A percentile compares a stretch with the other conserved stretches of the same genome.
Evolutionary conservation across 1,140 invertebrate genomes (phyloP).

Genomic region (Polypedilum vanderplanki): DNA sequence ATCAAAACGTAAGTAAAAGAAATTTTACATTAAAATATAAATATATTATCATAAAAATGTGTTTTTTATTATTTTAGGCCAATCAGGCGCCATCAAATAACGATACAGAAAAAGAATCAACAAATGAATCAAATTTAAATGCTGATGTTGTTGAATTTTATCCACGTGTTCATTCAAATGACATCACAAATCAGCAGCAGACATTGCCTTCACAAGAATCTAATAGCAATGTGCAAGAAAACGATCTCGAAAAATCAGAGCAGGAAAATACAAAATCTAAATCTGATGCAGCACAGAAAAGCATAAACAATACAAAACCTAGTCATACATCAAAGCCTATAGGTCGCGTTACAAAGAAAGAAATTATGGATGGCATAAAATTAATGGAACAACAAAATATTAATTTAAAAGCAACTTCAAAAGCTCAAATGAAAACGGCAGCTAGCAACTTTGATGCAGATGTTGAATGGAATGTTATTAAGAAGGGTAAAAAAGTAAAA

Average conservation of each 20-base stretch:
- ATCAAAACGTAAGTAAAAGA: not conserved
- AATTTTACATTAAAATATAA: not conserved
- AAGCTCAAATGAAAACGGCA: not conserved
- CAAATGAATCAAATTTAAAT: not conserved
- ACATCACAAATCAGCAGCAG: not conserved
- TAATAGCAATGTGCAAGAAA: too few relatives aligned
- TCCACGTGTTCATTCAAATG: slow-evolving; percentile 22
- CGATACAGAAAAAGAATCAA: too few relatives aligned
- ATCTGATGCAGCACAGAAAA: not conserved
- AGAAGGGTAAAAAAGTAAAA: slow-evolving; percentile 2
- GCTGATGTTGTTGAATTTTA: slow-evolving; percentile 6
- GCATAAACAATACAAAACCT: not conserved
- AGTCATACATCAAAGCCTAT: not conserved
- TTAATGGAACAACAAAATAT: slow-evolving; percentile 24
- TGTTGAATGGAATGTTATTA: slow-evolving; percentile 10
- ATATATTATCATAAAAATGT: not conserved
- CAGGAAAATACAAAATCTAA: not conserved
- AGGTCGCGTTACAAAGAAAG: slow-evolving; percentile 2
- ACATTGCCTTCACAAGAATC: too few relatives aligned
- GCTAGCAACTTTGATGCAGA: not conserved
- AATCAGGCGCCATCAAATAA: not conserved
- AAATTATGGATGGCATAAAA: slow-evolving; percentile 24
- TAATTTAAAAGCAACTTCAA: not conserved
- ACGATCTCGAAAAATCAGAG: not conserved
- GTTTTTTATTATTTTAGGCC: not conserved